Evolutionary conservation across 2,888 invertebrate species (phyloP), one percentile per base, ranked within the genome.

Genomic region (Drosophila robusta): DNA sequence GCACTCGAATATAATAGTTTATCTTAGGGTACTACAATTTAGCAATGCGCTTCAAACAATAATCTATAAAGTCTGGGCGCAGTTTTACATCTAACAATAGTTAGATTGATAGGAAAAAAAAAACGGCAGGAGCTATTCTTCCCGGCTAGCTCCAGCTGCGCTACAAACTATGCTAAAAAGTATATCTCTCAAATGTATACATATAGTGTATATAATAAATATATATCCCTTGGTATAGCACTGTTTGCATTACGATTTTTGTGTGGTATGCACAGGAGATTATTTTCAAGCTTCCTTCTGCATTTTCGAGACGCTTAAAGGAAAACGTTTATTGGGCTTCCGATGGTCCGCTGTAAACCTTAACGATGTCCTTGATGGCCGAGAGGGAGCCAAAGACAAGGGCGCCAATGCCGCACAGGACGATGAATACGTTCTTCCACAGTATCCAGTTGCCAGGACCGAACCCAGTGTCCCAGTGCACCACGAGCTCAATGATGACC

Each of bases 401-500:
- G 0, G 98, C 98, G 73, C 96, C 92, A 0, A 97, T 41, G 26
- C 98, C 98, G 83, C 97, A 95, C 4, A 95, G 78, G 3, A 95
- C 91, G 9, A 98, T 95, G 0, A 96, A 77, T 14, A 95, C 68
- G 91, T 98, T 96, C 90, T 98, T 98, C 93, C 95, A 93, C 32
- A 97, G 93, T 11, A 96, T 94, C 94, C 95, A 97, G 78, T 95
- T 94, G 75, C 92, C 94, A 45, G 93, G 92, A 6, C 97, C 97
- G 69, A 96, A 96, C 41, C 97, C 97, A 74, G 95, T 94, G 61
- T 97, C 95, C 97, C 97, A 97, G 91, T 94, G 96, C 0, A 97
- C 97, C 69, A 98, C 93, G 4, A 96, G 94, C 93, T 98, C 98
- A 71, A 98, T 96, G 65, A 96, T 93, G 3, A 94, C 91, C 92